Percentiles rank a stretch among this genome's conserved stretches.
These are phyloP conservation scores for Mechanitis messenoides DNA, from an alignment of 2,888 invertebrate species.

Conservation along the genomic window DNA sequence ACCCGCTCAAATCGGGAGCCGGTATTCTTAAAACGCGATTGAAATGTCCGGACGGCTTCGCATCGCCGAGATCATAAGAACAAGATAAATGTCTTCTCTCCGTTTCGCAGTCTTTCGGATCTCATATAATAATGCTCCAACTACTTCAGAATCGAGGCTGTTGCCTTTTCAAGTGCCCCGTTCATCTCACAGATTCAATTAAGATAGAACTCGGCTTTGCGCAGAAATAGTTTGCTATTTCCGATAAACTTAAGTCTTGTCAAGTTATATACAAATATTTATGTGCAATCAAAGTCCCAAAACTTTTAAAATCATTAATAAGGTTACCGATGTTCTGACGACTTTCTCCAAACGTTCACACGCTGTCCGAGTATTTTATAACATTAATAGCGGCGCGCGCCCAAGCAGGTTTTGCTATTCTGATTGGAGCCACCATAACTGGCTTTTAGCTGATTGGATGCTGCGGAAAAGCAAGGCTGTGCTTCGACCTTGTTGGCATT, in stretches of 20 bases:
- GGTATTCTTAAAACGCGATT: constrained; percentile 60
- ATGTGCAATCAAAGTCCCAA: background rate
- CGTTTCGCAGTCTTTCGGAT: constrained; percentile 48
- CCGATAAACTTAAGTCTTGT: constrained; percentile 26
- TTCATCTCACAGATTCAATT: constrained; percentile 60
- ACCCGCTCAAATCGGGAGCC: constrained; percentile 49
- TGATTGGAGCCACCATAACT: constrained; percentile 57
- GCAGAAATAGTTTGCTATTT: constrained; percentile 46
- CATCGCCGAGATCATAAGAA: constrained; percentile 42
- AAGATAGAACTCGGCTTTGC: constrained; percentile 56
- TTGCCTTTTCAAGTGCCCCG: constrained; percentile 48
- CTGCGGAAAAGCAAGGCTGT: constrained; percentile 71
- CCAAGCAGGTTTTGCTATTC: constrained; percentile 66
- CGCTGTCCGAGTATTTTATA: constrained; percentile 74
- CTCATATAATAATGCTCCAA: constrained; percentile 44
- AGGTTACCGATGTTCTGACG: constrained; percentile 60
- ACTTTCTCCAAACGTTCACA: constrained; percentile 73
- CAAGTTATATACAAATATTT: constrained; percentile 1
- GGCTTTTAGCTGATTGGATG: constrained; percentile 67
- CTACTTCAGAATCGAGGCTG: constrained; percentile 41
- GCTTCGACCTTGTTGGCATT: constrained; percentile 66
- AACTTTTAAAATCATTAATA: constrained; percentile 42
- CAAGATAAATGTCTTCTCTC: constrained; percentile 44
- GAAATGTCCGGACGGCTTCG: constrained; percentile 48
- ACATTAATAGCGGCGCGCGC: constrained; percentile 70